A percentile compares a stretch with the other conserved stretches of the same genome.
phyloP scores from a whole-genome alignment of 2,797 vertebrate species.

The Micropoecilia bifurca region DNA sequence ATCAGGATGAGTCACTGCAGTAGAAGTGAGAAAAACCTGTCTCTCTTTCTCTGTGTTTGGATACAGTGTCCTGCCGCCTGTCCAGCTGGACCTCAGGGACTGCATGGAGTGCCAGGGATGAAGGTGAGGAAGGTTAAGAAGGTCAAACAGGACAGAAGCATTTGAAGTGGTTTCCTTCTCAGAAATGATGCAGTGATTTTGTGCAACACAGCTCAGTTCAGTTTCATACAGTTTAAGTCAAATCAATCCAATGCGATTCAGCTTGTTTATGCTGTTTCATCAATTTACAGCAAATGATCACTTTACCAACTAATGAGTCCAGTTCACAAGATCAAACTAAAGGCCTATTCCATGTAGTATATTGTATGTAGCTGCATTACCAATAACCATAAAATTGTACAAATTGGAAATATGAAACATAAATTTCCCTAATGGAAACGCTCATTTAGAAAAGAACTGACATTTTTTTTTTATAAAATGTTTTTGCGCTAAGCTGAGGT shows the following conservation, averaged over 20 bases:
- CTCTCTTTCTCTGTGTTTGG: slow-evolving; percentile 12
- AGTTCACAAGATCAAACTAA: background rate
- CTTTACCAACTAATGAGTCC: background rate
- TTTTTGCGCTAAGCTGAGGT: no score
- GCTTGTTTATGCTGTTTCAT: background rate
- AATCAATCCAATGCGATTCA: background rate
- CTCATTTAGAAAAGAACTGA: no score
- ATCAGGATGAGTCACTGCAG: slow-evolving; percentile 29
- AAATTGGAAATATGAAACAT: no score
- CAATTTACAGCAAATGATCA: background rate
- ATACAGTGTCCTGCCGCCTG: slow-evolving; percentile 81
- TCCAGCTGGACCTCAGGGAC: slow-evolving; percentile 81
- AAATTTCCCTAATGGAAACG: no score
- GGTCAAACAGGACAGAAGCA: background rate
- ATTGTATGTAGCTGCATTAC: no score
- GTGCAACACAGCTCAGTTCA: background rate
- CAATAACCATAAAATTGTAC: no score
- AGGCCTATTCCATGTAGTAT: no score
- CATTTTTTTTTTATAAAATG: no score
- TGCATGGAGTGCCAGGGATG: slow-evolving; percentile 79
- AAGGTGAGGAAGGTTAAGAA: slow-evolving; percentile 75
- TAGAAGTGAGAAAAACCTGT: background rate
- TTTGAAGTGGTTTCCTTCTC: background rate
- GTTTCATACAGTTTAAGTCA: background rate
- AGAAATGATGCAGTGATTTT: background rate